phyloP scores from a whole-genome alignment of 2,888 invertebrate species.

The Steromphala cineraria region DNA sequence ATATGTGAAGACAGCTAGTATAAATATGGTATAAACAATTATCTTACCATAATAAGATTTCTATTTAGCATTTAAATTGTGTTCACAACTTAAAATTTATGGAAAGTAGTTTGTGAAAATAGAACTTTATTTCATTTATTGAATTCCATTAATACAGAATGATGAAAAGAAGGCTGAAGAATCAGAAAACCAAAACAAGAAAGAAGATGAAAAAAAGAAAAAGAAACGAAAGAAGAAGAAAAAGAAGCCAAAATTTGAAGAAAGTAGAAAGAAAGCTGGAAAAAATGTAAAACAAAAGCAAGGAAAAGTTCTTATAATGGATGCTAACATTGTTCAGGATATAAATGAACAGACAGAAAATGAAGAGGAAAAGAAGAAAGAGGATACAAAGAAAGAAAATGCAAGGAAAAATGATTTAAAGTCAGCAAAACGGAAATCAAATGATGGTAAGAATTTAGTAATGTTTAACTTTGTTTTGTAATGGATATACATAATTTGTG shows the following conservation, averaged over 20 bases:
- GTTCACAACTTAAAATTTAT: no score
- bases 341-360: not conserved
- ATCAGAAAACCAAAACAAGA: not conserved
- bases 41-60: no score
- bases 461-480: not conserved
- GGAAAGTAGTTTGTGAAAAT: no score
- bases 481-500: no score
- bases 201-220: not conserved
- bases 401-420: not conserved
- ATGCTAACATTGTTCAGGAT: not conserved
- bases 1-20: no score
- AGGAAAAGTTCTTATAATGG: not conserved
- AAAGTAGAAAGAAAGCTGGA: slow-evolving; percentile 26
- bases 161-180: not conserved
- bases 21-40: no score
- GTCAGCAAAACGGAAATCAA: not conserved
- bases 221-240: slow-evolving; percentile 16
- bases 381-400: not conserved
- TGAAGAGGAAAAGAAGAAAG: slow-evolving; percentile 11
- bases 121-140: not conserved
- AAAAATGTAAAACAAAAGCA: not conserved
- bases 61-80: no score
- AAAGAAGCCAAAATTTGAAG: not conserved
- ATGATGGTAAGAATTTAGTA: not conserved
- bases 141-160: not conserved